Evolutionary conservation across 2,888 invertebrate species (phyloP).

Genomic region (Bibio marci): DNA sequence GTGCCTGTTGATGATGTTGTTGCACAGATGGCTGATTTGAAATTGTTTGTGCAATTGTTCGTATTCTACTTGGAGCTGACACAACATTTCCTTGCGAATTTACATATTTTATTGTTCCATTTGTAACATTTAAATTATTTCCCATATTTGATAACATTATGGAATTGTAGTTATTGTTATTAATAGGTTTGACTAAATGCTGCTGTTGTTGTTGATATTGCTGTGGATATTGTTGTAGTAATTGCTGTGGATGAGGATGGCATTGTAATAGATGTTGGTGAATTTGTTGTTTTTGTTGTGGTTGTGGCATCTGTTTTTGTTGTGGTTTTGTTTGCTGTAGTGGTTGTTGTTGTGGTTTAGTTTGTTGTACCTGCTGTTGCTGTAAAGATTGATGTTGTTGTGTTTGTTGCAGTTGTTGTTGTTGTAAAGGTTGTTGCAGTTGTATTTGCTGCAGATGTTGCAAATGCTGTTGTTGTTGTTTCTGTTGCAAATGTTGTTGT

Average conservation of each 20-base stretch:
- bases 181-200: neutral
- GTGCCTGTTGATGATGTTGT: conserved; percentile 10
- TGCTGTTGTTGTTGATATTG: neutral
- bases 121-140: neutral
- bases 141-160: conserved; percentile 4
- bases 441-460: too few relatives aligned
- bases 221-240: neutral
- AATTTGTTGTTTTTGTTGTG: neutral
- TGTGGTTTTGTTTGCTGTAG: conserved; percentile 11
- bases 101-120: conserved; percentile 25
- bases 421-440: too few relatives aligned
- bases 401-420: conserved; percentile 11
- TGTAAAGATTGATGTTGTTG: conserved; percentile 8
- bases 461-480: conserved; percentile 10
- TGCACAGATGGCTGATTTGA: conserved; percentile 5
- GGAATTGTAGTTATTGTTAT: conserved; percentile 5
- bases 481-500: conserved; percentile 7
- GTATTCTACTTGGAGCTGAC: conserved; percentile 18
- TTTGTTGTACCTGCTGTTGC: conserved; percentile 11
- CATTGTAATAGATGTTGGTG: neutral
- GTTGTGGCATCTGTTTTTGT: conserved; percentile 4
- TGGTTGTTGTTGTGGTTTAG: conserved; percentile 9
- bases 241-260: neutral
- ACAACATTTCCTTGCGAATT: conserved; percentile 28
- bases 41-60: conserved; percentile 2